Conservation (phyloP, 2,888 invertebrate genomes). For the Drepanosiphum platanoidis region DNA sequence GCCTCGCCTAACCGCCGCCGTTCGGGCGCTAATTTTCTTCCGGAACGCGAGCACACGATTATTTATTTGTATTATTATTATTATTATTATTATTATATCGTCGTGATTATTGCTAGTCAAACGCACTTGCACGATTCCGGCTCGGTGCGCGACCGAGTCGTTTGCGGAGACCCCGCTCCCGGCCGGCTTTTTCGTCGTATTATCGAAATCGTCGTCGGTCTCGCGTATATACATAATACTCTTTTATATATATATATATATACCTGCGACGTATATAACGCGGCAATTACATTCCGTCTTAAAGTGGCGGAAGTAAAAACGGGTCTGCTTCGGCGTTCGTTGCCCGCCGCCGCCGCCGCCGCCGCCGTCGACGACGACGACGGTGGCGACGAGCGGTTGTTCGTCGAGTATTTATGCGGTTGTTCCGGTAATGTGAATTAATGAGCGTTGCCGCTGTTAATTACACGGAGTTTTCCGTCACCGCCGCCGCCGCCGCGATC, state of each 20-base stretch:
- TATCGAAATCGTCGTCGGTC: too few relatives aligned
- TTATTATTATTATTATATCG: background rate
- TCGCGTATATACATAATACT: too few relatives aligned
- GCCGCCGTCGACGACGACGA: too few relatives aligned
- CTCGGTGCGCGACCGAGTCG: too few relatives aligned
- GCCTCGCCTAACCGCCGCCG: background rate
- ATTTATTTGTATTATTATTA: too few relatives aligned
- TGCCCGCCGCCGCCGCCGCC: too few relatives aligned
- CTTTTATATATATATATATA: too few relatives aligned
- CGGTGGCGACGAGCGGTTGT: too few relatives aligned
- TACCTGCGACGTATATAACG: background rate
- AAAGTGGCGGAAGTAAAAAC: slow-evolving; percentile 52
- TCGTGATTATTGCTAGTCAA: background rate
- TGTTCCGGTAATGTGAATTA: slow-evolving; percentile 56
- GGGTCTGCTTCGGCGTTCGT: slow-evolving; percentile 19
- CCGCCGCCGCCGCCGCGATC: background rate
- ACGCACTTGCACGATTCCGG: slow-evolving; percentile 22
- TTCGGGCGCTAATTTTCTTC: background rate
- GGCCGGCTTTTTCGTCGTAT: too few relatives aligned
- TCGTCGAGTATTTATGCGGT: slow-evolving; percentile 39
- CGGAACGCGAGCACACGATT: background rate
- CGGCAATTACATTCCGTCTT: slow-evolving; percentile 19
- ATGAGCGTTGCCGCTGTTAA: slow-evolving; percentile 38
- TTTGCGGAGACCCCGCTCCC: too few relatives aligned
- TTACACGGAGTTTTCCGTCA: slow-evolving; percentile 40